Evolutionary conservation across 1,140 invertebrate genomes (phyloP).

Genomic region (Drosophila aff.): DNA sequence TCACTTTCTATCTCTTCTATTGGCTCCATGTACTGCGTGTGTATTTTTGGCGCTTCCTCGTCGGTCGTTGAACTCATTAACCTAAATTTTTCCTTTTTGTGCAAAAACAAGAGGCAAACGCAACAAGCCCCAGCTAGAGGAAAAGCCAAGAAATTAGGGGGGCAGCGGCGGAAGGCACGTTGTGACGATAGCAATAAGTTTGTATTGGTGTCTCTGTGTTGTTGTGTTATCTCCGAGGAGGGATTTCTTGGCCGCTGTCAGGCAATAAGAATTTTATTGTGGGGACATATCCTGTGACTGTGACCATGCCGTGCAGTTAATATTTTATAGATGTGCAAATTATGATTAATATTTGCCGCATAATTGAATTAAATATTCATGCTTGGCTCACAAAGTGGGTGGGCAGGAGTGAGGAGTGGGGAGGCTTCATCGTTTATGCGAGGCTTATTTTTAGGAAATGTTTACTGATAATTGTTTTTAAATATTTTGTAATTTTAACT

Average conservation of each 20-base stretch:
- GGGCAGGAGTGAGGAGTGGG: no score
- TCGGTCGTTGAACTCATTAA: constrained; percentile 80
- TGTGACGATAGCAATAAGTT: constrained; percentile 17
- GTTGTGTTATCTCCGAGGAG: constrained; percentile 30
- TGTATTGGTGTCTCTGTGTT: background rate
- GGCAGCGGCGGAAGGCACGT: background rate
- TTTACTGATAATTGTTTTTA: no score
- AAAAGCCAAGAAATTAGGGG: background rate
- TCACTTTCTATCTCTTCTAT: constrained; percentile 62
- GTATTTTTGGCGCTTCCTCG: constrained; percentile 61
- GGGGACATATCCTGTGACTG: constrained; percentile 2
- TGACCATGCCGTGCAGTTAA: background rate
- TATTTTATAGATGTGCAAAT: constrained; percentile 30
- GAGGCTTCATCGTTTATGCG: background rate
- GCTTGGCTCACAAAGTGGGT: background rate
- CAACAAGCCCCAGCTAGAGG: constrained; percentile 11
- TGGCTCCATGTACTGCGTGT: constrained; percentile 32
- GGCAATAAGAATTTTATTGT: constrained; percentile 25
- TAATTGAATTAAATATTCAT: constrained; percentile 46
- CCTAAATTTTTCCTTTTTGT: constrained; percentile 66
- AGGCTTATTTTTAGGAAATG: background rate
- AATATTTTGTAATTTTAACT: background rate
- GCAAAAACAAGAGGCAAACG: constrained; percentile 57
- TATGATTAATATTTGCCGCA: constrained; percentile 42
- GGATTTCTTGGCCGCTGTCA: constrained; percentile 6